Conservation (phyloP, 2,888 invertebrate species). For the Harmothoe impar region DNA sequence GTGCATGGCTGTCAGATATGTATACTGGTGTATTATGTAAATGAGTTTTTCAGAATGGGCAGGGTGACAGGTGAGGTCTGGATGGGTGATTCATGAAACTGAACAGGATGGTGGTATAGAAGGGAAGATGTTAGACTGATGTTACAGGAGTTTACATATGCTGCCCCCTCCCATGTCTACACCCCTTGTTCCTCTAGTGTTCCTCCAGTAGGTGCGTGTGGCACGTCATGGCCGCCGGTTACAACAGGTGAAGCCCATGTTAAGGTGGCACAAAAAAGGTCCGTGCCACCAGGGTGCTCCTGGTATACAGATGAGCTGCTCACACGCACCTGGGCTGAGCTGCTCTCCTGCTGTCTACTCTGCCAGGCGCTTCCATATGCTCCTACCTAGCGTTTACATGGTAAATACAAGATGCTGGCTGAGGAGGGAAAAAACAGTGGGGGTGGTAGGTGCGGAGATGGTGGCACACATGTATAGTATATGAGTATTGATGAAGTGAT, state of each 20-base stretch:
- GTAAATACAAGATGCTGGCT: not conserved
- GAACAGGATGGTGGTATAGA: too few relatives aligned
- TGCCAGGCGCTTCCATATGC: conserved; percentile 18
- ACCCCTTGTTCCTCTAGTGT: too few relatives aligned
- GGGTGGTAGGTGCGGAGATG: not conserved
- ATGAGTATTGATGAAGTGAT: not conserved
- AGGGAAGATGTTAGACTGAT: too few relatives aligned
- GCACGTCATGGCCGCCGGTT: conserved; percentile 12
- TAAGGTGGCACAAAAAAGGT: not conserved
- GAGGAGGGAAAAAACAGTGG: not conserved
- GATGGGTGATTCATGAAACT: too few relatives aligned
- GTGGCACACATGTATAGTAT: not conserved
- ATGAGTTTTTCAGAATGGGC: too few relatives aligned
- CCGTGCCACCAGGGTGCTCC: not conserved
- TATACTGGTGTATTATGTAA: too few relatives aligned
- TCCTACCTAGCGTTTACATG: not conserved
- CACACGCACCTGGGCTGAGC: not conserved
- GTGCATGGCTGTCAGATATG: too few relatives aligned
- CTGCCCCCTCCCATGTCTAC: too few relatives aligned
- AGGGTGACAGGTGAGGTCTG: too few relatives aligned
- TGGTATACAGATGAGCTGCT: not conserved
- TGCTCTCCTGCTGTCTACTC: not conserved
- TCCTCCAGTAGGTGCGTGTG: not conserved
- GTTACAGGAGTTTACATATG: too few relatives aligned
- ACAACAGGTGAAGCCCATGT: conserved; percentile 13